These are phyloP conservation scores for Cygnus olor DNA, from an alignment of 2,797 vertebrate genomes.

Conservation along the genomic window DNA sequence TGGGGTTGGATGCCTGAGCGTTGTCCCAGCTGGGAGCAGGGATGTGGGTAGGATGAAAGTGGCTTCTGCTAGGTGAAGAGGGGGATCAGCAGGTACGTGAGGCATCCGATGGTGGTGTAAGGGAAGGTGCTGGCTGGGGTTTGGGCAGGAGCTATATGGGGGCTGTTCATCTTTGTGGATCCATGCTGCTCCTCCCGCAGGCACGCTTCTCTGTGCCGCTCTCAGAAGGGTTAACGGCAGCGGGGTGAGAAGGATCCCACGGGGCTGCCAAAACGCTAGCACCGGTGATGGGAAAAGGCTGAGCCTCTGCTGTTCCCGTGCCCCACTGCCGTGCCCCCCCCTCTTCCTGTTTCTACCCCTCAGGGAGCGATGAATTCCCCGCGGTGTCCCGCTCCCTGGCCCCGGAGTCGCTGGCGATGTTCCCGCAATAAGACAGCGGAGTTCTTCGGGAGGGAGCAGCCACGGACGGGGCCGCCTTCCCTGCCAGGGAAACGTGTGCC, in stretches of 20 bases:
- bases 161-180: neutral
- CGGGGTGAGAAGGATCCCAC: neutral
- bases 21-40: neutral
- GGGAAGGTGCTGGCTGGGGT: neutral
- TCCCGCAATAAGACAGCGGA: slow-evolving; percentile 34
- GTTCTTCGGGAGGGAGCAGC: slow-evolving; percentile 13
- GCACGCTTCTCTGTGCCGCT: fast-evolving
- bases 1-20: fast-evolving
- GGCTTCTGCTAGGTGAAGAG: neutral
- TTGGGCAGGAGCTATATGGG: neutral
- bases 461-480: slow-evolving; percentile 18
- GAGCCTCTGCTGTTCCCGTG: neutral
- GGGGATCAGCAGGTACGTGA: neutral
- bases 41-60: neutral
- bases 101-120: too few relatives aligned
- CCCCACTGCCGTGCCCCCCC: neutral
- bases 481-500: slow-evolving; percentile 23
- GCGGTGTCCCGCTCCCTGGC: neutral
- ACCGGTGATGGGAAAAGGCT: neutral
- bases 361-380: slow-evolving; percentile 14
- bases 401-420: slow-evolving; percentile 27
- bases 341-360: neutral
- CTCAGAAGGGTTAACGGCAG: neutral
- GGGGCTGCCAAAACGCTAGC: neutral
- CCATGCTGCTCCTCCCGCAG: fast-evolving